Base-by-base conservation (phyloP, 1,140 invertebrate genomes). In the Gryon sp. region DNA sequence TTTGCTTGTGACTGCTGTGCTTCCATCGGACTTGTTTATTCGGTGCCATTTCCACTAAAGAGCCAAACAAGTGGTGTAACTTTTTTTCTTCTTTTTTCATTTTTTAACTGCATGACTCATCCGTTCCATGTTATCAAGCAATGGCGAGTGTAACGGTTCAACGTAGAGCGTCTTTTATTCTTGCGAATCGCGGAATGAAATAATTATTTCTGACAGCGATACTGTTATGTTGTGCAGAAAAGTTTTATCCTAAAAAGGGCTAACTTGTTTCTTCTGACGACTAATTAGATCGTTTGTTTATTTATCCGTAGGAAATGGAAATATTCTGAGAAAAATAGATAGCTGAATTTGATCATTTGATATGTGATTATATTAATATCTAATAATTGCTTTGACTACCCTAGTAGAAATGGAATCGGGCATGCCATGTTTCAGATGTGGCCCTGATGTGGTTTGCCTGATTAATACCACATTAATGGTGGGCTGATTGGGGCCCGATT, bases 141-240 rank as follows among this genome's bases (percentile, higher is more conserved):
- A 60, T 34, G 15, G 20, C 7, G 5, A 28, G 52, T 2, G 40
- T 76, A 76, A 76, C 73, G 73, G 73, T 75, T 68, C 30, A 11
- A 4, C 18, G 32, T 14, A 65, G 55, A 50, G n/a, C 15, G 59
- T 9, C 26, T 62, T 28, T 66, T 60, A 46, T 66, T 74, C 22
- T 22, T 28, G 45, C 53, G 40, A 66, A 66, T 68, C 45, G 55
- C 53, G 34, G 62, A 66, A 76, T 60, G 63, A 60, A 76, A 76
- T 65, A 76, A 76, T 76, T 76, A 70, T 65, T 69, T 53, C 53
- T 65, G 74, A 70, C 74, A 66, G 12, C 20, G 57, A 43, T 65
- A 55, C 74, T 70, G 63, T 76, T 76, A 76, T 60, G 32, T 48
- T 12, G 20, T 9, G 14, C 12, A 20, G 45, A 8, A 34, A 30